A percentile compares a stretch with the other conserved stretches of the same genome.
phyloP scores from a whole-genome alignment of 2,113 vertebrate species.

The Columbina picui region DNA sequence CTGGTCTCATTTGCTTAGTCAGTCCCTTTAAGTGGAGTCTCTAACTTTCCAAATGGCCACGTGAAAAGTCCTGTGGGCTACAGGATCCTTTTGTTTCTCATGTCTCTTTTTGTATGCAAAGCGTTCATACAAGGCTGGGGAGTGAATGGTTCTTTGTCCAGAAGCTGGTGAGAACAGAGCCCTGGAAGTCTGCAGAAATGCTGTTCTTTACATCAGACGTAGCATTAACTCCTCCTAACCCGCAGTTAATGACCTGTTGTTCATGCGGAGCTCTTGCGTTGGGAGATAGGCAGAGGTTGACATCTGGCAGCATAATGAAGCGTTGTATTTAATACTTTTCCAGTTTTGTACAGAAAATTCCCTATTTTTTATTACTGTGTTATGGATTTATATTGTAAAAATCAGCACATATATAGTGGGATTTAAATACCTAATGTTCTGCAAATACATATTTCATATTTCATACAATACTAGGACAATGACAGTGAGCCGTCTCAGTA shows the following conservation, averaged over 20 bases:
- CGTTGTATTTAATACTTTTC: neutral
- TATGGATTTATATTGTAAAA: neutral
- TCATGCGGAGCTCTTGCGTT: neutral
- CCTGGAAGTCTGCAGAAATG: constrained; percentile 17
- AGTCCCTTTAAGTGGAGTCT: neutral
- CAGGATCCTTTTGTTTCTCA: constrained; percentile 55
- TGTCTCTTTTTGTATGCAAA: constrained; percentile 62
- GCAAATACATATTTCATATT: neutral
- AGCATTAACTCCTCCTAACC: constrained; percentile 52
- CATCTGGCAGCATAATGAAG: neutral
- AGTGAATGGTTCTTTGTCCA: constrained; percentile 57
- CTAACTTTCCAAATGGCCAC: neutral
- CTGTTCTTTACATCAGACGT: constrained; percentile 2
- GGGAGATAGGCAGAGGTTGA: neutral
- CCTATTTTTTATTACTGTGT: neutral
- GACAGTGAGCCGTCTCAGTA: neutral
- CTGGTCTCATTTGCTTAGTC: constrained; percentile 31
- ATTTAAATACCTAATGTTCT: neutral
- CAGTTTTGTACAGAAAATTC: neutral
- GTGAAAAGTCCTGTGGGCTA: constrained; percentile 8
- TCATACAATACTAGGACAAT: neutral
- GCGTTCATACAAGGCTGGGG: constrained; percentile 21
- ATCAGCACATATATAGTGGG: neutral
- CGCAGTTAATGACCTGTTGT: neutral
- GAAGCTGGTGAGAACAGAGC: constrained; percentile 31